These are phyloP conservation scores for Sepioteuthis lessoniana DNA, from an alignment of 2,888 invertebrate genomes.

Conservation along the genomic window DNA sequence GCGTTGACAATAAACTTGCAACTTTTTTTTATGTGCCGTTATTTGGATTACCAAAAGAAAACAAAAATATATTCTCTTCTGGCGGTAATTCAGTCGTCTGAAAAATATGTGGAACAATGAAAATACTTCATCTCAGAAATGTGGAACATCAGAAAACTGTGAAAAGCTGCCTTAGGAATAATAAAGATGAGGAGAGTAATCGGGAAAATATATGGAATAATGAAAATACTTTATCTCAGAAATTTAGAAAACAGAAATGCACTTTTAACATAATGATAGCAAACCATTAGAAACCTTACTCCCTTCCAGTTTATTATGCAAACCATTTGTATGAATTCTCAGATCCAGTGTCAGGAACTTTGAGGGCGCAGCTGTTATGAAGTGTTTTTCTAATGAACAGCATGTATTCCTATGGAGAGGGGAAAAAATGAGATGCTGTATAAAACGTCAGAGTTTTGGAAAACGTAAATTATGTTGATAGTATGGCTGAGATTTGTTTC, in stretches of 20 bases:
- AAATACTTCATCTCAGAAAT: too few relatives aligned
- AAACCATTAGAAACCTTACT: neutral
- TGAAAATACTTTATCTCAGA: too few relatives aligned
- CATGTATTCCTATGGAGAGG: neutral
- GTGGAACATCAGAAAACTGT: too few relatives aligned
- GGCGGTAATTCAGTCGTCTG: too few relatives aligned
- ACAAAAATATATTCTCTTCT: too few relatives aligned
- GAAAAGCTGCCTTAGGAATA: too few relatives aligned
- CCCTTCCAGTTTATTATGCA: neutral
- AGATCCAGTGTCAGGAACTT: neutral
- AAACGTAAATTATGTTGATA: neutral
- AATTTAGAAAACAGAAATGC: neutral
- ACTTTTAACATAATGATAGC: neutral
- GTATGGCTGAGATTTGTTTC: neutral
- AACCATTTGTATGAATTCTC: neutral
- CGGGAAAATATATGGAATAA: too few relatives aligned
- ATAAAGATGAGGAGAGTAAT: too few relatives aligned
- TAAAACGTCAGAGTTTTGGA: neutral
- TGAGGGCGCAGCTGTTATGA: neutral
- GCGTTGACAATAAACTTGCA: too few relatives aligned
- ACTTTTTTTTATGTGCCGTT: too few relatives aligned
- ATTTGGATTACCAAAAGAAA: too few relatives aligned
- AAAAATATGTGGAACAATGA: too few relatives aligned
- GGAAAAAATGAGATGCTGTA: neutral
- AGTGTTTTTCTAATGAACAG: neutral